These are phyloP conservation scores for Pterocles orientalis DNA, from an alignment of 2,113 vertebrate species.

Conservation along the genomic window DNA sequence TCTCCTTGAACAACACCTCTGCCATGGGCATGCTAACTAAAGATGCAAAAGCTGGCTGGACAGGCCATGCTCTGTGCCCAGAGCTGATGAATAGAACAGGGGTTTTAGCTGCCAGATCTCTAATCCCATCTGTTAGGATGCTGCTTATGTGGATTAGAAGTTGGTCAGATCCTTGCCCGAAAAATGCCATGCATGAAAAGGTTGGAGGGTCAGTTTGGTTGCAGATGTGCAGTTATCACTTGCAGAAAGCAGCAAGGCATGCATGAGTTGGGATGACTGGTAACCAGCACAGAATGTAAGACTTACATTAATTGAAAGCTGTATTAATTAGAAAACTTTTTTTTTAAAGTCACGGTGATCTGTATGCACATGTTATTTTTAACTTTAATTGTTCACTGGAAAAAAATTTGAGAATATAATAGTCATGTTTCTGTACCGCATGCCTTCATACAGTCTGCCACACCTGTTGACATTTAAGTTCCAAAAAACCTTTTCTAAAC, in stretches of 20 bases:
- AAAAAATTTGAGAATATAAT: slow-evolving; percentile 9
- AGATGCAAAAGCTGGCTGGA: slow-evolving; percentile 2
- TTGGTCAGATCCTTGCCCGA: not conserved
- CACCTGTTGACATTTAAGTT: slow-evolving; percentile 54
- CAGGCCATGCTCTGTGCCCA: not conserved
- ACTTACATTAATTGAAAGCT: slow-evolving; percentile 24
- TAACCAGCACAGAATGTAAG: not conserved
- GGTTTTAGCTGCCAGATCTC: not conserved
- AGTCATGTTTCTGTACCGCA: not conserved
- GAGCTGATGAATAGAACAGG: not conserved
- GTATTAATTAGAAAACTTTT: slow-evolving; percentile 23
- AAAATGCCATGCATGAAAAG: accelerated
- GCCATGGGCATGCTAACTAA: not conserved
- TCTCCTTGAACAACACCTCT: slow-evolving; percentile 3
- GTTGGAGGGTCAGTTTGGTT: not conserved
- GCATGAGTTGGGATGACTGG: not conserved
- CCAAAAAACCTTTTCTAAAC: slow-evolving; percentile 29
- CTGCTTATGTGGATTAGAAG: slow-evolving; percentile 10
- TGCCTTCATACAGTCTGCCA: not conserved
- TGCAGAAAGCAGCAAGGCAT: not conserved
- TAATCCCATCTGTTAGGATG: slow-evolving; percentile 16
- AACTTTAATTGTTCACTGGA: not conserved
- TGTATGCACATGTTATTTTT: not conserved
- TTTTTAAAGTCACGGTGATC: not conserved
- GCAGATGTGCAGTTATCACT: not conserved